Base-by-base conservation (phyloP, 1,140 invertebrate species). In the Lordiphosa clarofinis region DNA sequence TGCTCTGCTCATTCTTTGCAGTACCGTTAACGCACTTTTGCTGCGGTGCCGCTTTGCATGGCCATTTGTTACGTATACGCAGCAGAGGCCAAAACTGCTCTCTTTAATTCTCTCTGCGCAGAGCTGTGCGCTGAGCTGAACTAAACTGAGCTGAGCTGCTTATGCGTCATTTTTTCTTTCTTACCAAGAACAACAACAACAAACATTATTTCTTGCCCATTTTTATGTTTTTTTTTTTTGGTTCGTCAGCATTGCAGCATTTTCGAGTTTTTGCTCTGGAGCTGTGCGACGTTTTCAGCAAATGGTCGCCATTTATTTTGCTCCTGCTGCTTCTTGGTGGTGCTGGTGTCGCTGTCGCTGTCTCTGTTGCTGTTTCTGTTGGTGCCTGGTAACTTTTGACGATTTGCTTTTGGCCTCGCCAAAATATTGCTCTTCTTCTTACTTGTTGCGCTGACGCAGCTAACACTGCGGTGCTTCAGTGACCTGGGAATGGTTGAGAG, bases 241-340 rank as follows among this genome's bases (percentile, higher is more conserved):
- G 56, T 68, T 76, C 63, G 50, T 69, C 65, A 69, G 69, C 76
- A 82, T 73, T 82, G 76, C 76, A 82, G 76, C 76, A 84, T 78
- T 82, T 82, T 81, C 42, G 43, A 54, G 9, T 7, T 24, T 42
- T 54, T 54, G 12, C 39, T 40, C 39, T 40, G 52, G 11, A 24
- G 42, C 42, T 40, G 31, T 72, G 55, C 73, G 73, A 67, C 67
- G 66, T 46, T 53, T 66, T 49, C 59, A 57, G 62, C 59, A 62
- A 67, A 67, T 69, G 53, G 44, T 69, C 53, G 57, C 64, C 66
- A 69, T 69, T 69, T 63, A 54, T 65, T 70, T 67, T 58, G 43
- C 50, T 37, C 38, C 11, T 38, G 46, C 39, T 57, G 39, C 40
- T 50, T 44, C 28, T 46, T 64, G 24, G 43, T 31, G 21, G 10